phyloP scores from a whole-genome alignment of 2,888 invertebrate species.

The Automeris io region DNA sequence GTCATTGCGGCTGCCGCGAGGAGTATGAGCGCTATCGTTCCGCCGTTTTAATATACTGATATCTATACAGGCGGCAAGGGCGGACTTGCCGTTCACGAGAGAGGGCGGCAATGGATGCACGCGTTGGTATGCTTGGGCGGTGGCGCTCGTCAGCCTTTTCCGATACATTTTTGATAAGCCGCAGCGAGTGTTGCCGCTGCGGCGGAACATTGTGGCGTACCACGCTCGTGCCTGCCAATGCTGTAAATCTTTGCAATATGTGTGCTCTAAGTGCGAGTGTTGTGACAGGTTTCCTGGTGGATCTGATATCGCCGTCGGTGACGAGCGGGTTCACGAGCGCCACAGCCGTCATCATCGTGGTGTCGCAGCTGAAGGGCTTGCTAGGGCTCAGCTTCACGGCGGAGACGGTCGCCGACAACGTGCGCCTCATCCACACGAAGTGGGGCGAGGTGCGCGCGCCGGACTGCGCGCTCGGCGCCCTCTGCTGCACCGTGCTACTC shows the following conservation, averaged over 20 bases:
- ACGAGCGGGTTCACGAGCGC: conserved; percentile 91
- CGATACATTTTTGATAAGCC: too few species aligned
- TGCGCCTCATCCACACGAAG: conserved; percentile 63
- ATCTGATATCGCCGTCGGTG: conserved; percentile 89
- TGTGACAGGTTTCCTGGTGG: conserved; percentile 85
- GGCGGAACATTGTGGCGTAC: too few species aligned
- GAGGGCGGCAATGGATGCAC: too few species aligned
- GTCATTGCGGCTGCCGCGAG: too few species aligned
- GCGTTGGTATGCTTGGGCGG: too few species aligned
- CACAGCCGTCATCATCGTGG: conserved; percentile 86
- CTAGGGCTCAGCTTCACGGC: conserved; percentile 83
- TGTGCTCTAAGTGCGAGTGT: neutral
- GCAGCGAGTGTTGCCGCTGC: too few species aligned
- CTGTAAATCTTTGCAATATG: neutral
- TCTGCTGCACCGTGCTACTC: conserved; percentile 81
- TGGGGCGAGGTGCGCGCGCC: conserved; percentile 68
- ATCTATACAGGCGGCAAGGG: too few species aligned
- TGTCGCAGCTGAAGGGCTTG: conserved; percentile 84
- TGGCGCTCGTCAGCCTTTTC: too few species aligned
- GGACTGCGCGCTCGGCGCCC: conserved; percentile 81
- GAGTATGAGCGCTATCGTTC: too few species aligned
- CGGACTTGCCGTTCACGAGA: too few species aligned
- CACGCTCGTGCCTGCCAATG: too few species aligned
- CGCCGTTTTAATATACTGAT: too few species aligned
- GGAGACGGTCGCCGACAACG: conserved; percentile 80